These are phyloP conservation scores for Aleadryas rufinucha DNA, from an alignment of 2,113 vertebrate genomes.

Conservation along the genomic window DNA sequence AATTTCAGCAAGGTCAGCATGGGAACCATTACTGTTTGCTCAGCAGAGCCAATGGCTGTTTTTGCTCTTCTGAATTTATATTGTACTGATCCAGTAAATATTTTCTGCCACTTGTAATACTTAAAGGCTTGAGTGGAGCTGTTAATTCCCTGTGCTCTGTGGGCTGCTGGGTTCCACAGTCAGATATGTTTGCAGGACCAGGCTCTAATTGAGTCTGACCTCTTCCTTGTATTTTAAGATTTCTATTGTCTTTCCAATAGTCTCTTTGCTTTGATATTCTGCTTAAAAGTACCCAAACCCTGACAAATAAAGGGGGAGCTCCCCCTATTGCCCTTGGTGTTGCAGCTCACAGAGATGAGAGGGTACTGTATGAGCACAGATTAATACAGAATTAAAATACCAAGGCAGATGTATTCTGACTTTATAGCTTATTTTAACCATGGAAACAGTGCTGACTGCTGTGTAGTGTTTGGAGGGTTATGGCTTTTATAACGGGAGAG, in stretches of 20 bases:
- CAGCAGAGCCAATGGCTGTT: not conserved
- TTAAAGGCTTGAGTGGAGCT: not conserved
- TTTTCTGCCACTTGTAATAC: not conserved
- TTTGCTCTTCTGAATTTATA: not conserved
- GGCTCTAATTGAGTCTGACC: not conserved
- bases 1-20: not conserved
- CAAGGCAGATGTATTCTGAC: not conserved
- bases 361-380: not conserved
- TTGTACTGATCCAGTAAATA: not conserved
- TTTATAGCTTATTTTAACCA: not conserved
- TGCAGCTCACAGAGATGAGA: not conserved
- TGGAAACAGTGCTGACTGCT: not conserved
- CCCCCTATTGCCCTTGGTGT: slow-evolving; percentile 32
- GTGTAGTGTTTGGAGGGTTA: not conserved
- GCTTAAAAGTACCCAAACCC: not conserved
- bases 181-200: not conserved
- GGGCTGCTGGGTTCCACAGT: not conserved
- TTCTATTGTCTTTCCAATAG: not conserved
- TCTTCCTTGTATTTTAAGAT: not conserved
- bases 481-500: not conserved
- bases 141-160: not conserved
- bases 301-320: slow-evolving; percentile 24
- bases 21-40: not conserved
- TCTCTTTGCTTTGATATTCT: not conserved
- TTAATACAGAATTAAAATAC: not conserved